phyloP scores from a whole-genome alignment of 2,888 invertebrate species.

The Phaonia tiefii region DNA sequence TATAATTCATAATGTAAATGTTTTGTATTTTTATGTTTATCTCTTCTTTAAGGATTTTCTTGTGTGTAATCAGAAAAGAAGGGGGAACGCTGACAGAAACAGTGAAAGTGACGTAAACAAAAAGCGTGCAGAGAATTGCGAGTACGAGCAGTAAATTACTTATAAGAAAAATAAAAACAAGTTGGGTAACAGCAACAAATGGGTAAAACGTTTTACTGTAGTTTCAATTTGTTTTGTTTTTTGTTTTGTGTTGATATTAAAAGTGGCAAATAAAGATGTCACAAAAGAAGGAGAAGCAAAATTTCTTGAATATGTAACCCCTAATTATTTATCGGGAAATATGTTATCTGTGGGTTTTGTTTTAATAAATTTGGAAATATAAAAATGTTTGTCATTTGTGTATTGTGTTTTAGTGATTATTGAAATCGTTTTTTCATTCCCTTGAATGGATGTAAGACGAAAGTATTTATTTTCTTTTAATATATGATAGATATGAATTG shows the following conservation, averaged over 20 bases:
- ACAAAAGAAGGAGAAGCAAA: neutral
- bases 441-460: too few relatives aligned
- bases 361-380: too few relatives aligned
- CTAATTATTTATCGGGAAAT: too few relatives aligned
- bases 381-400: too few relatives aligned
- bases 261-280: conserved; percentile 22
- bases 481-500: too few relatives aligned
- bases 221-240: conserved; percentile 14
- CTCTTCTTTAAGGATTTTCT: conserved; percentile 42
- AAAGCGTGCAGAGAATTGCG: neutral
- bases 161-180: too few relatives aligned
- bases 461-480: too few relatives aligned
- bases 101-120: neutral
- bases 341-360: too few relatives aligned
- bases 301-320: too few relatives aligned
- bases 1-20: conserved; percentile 16
- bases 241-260: neutral
- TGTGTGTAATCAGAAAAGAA: conserved; percentile 17
- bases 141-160: conserved; percentile 31
- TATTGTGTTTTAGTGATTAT: too few relatives aligned
- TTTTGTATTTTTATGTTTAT: conserved; percentile 20
- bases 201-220: conserved; percentile 8
- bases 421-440: too few relatives aligned
- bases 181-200: too few relatives aligned
- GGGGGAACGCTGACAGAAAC: conserved; percentile 26